Evolutionary conservation across 2,888 invertebrate genomes (phyloP).

Genomic region (Oasisia sp.): DNA sequence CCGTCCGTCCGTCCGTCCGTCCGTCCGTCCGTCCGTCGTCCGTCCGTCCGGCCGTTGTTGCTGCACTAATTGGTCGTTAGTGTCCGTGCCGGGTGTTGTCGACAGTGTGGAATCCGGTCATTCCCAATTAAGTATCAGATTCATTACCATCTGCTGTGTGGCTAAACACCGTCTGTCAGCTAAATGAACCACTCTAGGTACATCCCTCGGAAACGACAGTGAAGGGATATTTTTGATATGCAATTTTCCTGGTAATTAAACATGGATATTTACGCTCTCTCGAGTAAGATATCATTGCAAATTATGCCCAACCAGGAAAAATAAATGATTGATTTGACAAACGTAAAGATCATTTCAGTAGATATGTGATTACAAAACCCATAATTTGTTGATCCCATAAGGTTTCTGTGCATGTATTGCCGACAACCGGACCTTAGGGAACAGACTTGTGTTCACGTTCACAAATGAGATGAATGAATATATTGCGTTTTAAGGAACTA

Average conservation of each 20-base stretch:
- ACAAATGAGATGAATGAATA: too few species aligned
- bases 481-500: neutral
- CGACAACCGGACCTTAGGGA: neutral
- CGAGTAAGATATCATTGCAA: neutral
- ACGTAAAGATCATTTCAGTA: neutral
- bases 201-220: neutral
- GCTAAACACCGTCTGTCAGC: neutral
- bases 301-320: neutral
- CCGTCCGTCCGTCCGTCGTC: too few species aligned
- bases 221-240: neutral
- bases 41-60: neutral
- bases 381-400: neutral
- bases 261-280: neutral
- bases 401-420: neutral
- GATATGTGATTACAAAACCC: neutral
- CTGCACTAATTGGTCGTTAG: neutral
- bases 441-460: neutral
- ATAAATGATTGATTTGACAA: neutral
- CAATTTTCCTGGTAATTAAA: neutral
- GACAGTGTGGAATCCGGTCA: neutral
- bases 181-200: neutral
- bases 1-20: too few species aligned
- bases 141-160: neutral
- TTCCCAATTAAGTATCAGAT: neutral
- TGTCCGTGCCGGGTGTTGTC: neutral